These are phyloP conservation scores for Cercopithecus hamlyni DNA, from an alignment of 2,797 vertebrate species.

Conservation along the genomic window DNA sequence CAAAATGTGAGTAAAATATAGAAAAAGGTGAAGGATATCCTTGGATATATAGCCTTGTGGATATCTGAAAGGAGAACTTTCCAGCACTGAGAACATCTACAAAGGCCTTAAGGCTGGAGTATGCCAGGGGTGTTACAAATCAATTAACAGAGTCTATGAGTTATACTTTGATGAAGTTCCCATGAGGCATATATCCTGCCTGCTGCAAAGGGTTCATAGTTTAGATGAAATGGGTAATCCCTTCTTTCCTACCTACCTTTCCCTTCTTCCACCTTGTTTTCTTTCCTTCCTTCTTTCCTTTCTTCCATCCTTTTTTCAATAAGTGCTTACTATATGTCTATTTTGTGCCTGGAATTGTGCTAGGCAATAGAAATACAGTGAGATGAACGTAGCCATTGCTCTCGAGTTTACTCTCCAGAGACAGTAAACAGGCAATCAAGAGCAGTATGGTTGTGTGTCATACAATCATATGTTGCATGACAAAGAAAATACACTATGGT, in stretches of 20 bases:
- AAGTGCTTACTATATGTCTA: not conserved
- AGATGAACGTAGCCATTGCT: not conserved
- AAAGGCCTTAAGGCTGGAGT: not conserved
- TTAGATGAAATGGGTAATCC: not conserved
- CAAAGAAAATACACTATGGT: not conserved
- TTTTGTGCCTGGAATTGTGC: not conserved
- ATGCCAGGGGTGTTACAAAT: not conserved
- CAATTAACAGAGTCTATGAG: not conserved
- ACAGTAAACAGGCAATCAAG: not conserved
- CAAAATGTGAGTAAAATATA: not conserved
- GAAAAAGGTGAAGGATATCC: not conserved
- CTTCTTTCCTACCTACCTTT: not conserved
- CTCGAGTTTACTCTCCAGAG: not conserved
- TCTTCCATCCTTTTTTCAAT: not conserved
- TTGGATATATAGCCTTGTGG: not conserved
- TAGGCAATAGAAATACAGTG: not conserved
- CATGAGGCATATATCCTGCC: not conserved
- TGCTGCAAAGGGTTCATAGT: not conserved
- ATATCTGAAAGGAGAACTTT: not conserved
- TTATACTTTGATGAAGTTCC: not conserved
- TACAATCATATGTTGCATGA: not conserved
- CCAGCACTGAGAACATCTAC: not conserved
- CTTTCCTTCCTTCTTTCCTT: not conserved
- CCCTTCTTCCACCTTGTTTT: not conserved
- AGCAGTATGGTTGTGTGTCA: not conserved